A percentile compares a stretch with the other conserved stretches of the same genome.
Evolutionary conservation across 2,888 invertebrate species (phyloP).

Genomic region (Watsonalla cultraria): DNA sequence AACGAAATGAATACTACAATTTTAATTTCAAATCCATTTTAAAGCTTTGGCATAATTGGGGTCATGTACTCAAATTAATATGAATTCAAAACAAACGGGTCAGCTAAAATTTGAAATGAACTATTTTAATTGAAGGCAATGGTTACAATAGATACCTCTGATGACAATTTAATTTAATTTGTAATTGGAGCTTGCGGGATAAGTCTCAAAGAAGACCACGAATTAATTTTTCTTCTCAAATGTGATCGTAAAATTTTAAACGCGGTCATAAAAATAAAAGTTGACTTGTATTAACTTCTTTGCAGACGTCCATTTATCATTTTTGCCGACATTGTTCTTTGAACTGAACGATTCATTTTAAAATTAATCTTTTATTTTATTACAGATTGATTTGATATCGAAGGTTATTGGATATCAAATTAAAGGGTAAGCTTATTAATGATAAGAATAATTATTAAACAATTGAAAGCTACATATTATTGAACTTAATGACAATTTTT

Average conservation of each 20-base stretch:
- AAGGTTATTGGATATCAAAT: too few relatives aligned
- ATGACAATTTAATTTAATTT: conserved; percentile 1
- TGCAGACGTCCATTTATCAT: neutral
- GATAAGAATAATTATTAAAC: too few relatives aligned
- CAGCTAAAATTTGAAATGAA: conserved; percentile 13
- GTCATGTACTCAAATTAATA: too few relatives aligned
- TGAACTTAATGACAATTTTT: neutral
- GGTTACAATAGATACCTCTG: neutral
- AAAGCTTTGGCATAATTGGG: too few relatives aligned
- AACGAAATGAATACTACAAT: too few relatives aligned
- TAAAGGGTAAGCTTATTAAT: too few relatives aligned
- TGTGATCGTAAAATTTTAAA: conserved; percentile 25
- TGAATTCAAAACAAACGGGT: too few relatives aligned
- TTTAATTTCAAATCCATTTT: too few relatives aligned
- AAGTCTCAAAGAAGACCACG: conserved; percentile 1
- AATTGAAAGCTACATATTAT: too few relatives aligned
- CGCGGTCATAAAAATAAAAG: conserved; percentile 17
- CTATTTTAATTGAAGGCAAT: conserved; percentile 14
- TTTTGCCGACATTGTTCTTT: neutral
- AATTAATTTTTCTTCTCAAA: conserved; percentile 26
- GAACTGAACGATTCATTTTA: neutral
- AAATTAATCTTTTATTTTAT: neutral
- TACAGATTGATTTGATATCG: neutral
- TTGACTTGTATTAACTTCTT: conserved; percentile 17
- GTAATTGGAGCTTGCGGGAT: neutral